Conservation (phyloP, 2,113 vertebrate genomes). For the Alligator mississippiensis region DNA sequence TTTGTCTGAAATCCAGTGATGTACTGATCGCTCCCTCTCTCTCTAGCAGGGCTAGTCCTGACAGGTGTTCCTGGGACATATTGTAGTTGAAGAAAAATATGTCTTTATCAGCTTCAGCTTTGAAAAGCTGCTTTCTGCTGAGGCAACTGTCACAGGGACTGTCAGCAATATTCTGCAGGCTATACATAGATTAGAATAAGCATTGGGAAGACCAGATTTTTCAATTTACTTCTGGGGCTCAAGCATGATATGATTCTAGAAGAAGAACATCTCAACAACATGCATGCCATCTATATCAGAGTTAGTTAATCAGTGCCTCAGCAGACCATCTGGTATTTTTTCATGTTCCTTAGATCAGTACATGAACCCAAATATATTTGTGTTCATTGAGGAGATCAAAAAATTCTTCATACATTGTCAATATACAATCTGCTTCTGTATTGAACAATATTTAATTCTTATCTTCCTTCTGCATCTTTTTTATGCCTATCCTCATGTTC, state of each 20-base stretch:
- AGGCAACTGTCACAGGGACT: slow-evolving; percentile 50
- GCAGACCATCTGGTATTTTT: slow-evolving; percentile 16
- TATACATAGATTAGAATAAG: slow-evolving; percentile 52
- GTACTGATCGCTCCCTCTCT: not conserved
- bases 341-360: not conserved
- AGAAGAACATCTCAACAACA: slow-evolving; percentile 41
- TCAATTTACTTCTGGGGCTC: slow-evolving; percentile 31
- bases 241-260: slow-evolving; percentile 2
- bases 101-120: slow-evolving; percentile 48
- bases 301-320: not conserved
- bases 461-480: not conserved
- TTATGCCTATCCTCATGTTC: not conserved
- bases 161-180: slow-evolving; percentile 39
- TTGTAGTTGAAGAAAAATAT: slow-evolving; percentile 40
- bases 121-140: slow-evolving; percentile 58
- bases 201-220: slow-evolving; percentile 25
- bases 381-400: not conserved
- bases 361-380: not conserved
- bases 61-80: slow-evolving; percentile 61
- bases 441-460: not conserved
- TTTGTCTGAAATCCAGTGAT: not conserved
- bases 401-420: slow-evolving; percentile 8
- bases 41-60: not conserved
- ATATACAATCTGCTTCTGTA: not conserved
- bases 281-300: not conserved